phyloP scores from a whole-genome alignment of 64 coral and sea anemone genomes.

The Catalaphyllia jardinei region DNA sequence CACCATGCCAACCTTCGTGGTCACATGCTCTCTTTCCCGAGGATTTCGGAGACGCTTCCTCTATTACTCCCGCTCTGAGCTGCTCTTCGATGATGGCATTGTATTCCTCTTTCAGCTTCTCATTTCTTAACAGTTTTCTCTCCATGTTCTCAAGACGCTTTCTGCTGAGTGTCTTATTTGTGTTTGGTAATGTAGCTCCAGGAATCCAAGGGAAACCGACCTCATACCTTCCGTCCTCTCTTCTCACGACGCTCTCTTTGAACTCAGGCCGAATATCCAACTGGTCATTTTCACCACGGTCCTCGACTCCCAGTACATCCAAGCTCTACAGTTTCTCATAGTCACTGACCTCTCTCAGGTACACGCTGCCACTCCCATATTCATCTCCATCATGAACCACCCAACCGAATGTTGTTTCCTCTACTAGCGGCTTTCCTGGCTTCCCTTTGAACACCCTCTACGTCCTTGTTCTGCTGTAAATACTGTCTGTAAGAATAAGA shows the following conservation, averaged over 20 bases:
- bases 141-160: too few species aligned
- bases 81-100: too few species aligned
- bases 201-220: too few species aligned
- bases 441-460: slow-evolving; percentile 42
- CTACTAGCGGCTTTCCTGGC: too few species aligned
- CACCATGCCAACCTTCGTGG: too few species aligned
- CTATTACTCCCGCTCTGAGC: too few species aligned
- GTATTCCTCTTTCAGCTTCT: too few species aligned
- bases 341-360: not conserved
- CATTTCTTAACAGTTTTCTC: too few species aligned
- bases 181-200: too few species aligned
- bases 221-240: slow-evolving; percentile 28
- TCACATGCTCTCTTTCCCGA: too few species aligned
- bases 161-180: too few species aligned
- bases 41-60: not conserved
- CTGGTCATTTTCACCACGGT: slow-evolving; percentile 25
- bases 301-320: too few species aligned
- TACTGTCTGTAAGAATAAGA: not conserved
- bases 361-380: not conserved
- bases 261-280: slow-evolving; percentile 15
- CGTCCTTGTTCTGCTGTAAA: slow-evolving; percentile 40
- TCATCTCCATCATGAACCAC: slow-evolving; percentile 46
- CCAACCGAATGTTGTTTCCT: slow-evolving; percentile 34
- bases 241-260: slow-evolving; percentile 15
- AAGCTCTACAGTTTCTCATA: slow-evolving; percentile 51